These are phyloP conservation scores for Metopia argyrocephala DNA, from an alignment of 2,888 invertebrate species.

Conservation along the genomic window DNA sequence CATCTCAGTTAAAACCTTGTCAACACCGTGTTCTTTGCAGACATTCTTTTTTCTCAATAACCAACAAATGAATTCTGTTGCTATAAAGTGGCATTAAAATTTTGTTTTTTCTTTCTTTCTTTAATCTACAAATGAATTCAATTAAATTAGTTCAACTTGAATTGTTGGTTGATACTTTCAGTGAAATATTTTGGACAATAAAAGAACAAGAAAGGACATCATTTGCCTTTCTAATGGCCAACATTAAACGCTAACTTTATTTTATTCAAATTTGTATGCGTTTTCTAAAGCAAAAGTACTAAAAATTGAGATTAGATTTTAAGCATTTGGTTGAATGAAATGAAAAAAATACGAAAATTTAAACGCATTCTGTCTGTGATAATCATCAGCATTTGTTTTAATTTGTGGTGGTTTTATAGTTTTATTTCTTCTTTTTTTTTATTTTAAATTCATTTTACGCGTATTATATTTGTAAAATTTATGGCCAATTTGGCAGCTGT, in stretches of 20 bases:
- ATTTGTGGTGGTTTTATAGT: slow-evolving; percentile 44
- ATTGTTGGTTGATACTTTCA: slow-evolving; percentile 72
- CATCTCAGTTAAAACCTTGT: slow-evolving; percentile 56
- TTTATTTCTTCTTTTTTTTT: slow-evolving; percentile 7
- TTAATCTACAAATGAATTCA: slow-evolving; percentile 75
- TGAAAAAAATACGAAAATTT: not conserved
- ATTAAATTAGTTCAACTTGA: slow-evolving; percentile 78
- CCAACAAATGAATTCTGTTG: not conserved
- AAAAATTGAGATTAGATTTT: slow-evolving; percentile 37
- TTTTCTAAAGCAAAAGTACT: not conserved
- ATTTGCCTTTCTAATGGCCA: not conserved
- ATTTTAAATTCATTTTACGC: slow-evolving; percentile 15
- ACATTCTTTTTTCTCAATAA: slow-evolving; percentile 31
- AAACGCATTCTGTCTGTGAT: slow-evolving; percentile 37
- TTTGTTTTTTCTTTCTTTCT: too few species aligned
- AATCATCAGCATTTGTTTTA: slow-evolving; percentile 31
- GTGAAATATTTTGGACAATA: slow-evolving; percentile 11
- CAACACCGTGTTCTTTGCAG: slow-evolving; percentile 57
- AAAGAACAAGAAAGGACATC: not conserved
- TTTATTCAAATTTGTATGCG: not conserved
- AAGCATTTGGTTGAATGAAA: not conserved
- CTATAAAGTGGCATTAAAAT: slow-evolving; percentile 70
- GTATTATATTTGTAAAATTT: slow-evolving; percentile 73
- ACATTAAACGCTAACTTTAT: not conserved
- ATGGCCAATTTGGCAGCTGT: slow-evolving; percentile 68